Evolutionary conservation across 2,113 vertebrate species (phyloP).

Genomic region (Archocentrus centrarchus): DNA sequence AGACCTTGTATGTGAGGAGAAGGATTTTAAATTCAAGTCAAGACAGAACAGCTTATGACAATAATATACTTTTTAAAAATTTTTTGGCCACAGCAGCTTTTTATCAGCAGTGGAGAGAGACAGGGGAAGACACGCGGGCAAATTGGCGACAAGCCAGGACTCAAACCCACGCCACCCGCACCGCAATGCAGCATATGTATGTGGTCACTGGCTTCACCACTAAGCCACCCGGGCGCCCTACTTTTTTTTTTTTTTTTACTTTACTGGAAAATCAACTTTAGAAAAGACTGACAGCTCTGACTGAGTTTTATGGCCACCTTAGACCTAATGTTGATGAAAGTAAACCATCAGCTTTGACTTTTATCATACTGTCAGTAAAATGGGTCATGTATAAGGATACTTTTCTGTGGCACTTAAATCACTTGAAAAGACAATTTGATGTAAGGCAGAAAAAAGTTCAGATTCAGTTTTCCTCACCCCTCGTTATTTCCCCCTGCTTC

Average conservation of each 20-base stretch:
- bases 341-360: accelerated
- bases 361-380: neutral
- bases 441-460: neutral
- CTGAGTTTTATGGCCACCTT: neutral
- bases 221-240: too few species aligned
- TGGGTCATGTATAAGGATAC: accelerated
- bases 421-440: accelerated
- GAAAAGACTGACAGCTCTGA: neutral
- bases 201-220: too few species aligned
- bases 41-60: neutral
- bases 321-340: neutral
- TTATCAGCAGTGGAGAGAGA: too few species aligned
- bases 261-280: neutral
- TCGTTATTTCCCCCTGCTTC: neutral
- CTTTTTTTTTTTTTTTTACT: neutral
- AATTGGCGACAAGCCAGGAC: too few species aligned
- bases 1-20: too few species aligned
- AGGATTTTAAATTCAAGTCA: too few species aligned
- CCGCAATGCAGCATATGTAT: too few species aligned
- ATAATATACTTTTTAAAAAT: neutral
- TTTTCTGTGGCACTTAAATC: neutral
- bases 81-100: too few species aligned
- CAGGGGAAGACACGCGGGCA: too few species aligned
- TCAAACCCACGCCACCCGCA: too few species aligned
- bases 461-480: neutral